Base-by-base conservation (phyloP, 2,888 invertebrate species). In the Abrostola tripartita region DNA sequence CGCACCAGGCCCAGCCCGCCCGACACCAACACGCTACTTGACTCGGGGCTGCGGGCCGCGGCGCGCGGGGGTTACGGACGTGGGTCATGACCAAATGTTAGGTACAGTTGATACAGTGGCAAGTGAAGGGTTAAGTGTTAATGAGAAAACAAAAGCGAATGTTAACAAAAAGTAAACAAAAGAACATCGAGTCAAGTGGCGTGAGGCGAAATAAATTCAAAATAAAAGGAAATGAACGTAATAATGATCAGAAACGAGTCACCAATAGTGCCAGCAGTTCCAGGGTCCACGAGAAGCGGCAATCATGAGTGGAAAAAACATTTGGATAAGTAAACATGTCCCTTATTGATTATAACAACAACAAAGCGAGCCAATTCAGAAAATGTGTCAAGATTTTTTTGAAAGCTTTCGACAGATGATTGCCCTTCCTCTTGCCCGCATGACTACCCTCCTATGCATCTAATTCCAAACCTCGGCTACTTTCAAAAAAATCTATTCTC, bases 371-470 rank as follows among this genome's bases (percentile, higher is more conserved):
- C 85, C 75, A 86, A 91, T 95, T 96, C 96, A 96, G 96, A 96
- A 96, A 96, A 96, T 96, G 96, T 96, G 96, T 96, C 96, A 95
- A 95, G 95, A 95, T 94, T 94, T 94, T 94, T 94, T 94, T 94
- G 94, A 94, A 94, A 94, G 94, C 88, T 83, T 93, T 95, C 94
- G 90, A 91, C 92, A 90, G 86, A 93, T 93, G 94, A 94, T 94
- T 94, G 94, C 94, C 93, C 88, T 87, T 86, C 80, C 90, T 89
- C 91, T 83, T 79, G 74, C 83, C 85, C 74, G 71, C 67, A 58
- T 73, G 82, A 85, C 85, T 87, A 83, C 84, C 79, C 81, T 82
- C 89, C 92, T 89, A 90, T 66, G 14, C 76, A 89, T 92, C 95
- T 95, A 95, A 91, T 88, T 93, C 90, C 91, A 92, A 95, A 93